These are phyloP conservation scores for Zaprionus obscuricornis DNA, from an alignment of 2,888 invertebrate species.

Conservation along the genomic window DNA sequence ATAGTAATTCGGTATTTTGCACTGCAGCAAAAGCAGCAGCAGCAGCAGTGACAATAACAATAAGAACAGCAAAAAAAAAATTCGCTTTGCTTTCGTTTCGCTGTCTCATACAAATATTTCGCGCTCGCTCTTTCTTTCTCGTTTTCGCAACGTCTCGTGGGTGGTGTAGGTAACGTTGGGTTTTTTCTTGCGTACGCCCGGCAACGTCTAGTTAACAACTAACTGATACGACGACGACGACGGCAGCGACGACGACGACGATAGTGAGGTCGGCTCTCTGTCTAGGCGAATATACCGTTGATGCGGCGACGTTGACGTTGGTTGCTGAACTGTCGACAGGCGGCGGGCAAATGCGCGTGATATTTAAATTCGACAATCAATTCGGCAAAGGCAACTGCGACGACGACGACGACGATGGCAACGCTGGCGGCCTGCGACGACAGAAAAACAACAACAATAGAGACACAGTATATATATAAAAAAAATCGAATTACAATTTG, in stretches of 20 bases:
- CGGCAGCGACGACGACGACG: conserved; percentile 11
- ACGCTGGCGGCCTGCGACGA: conserved; percentile 64
- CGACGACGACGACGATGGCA: background rate
- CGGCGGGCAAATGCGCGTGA: conserved; percentile 60
- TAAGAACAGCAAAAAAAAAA: too few species aligned
- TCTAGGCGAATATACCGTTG: conserved; percentile 18
- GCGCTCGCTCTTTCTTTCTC: background rate
- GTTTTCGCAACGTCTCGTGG: too few species aligned
- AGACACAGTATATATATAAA: conserved; percentile 49
- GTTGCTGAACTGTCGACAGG: conserved; percentile 51
- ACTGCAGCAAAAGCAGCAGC: conserved; percentile 11
- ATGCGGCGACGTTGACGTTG: conserved; percentile 59
- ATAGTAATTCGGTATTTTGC: conserved; percentile 54
- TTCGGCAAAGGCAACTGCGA: conserved; percentile 37
- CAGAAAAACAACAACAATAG: conserved; percentile 64
- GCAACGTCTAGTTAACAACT: conserved; percentile 69
- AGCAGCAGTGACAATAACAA: too few species aligned
- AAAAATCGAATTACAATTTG: conserved; percentile 71
- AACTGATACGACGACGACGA: conserved; percentile 57
- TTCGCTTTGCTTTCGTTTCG: conserved; percentile 15
- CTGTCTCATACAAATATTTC: conserved; percentile 21
- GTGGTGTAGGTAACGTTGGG: too few species aligned
- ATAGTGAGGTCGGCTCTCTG: background rate
- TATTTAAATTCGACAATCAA: conserved; percentile 77
- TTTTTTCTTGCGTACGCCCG: conserved; percentile 27